phyloP scores from a whole-genome alignment of 2,113 vertebrate genomes.

The Crocuta crocuta region DNA sequence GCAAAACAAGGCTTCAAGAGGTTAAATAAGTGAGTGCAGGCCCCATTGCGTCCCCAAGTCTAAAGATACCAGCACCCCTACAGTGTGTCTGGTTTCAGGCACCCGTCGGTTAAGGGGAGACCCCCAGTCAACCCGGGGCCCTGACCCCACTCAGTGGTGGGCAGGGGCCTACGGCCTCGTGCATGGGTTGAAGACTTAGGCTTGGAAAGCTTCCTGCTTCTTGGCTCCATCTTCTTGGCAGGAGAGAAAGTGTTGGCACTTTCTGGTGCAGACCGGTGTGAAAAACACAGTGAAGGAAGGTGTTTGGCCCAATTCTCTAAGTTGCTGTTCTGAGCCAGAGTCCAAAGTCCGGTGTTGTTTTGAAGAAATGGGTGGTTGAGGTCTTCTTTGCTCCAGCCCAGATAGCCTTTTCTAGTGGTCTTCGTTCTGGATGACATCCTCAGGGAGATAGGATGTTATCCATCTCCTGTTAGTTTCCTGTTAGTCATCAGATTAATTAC shows the following conservation, averaged over 20 bases:
- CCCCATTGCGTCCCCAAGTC: not conserved
- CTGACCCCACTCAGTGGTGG: rapidly evolving
- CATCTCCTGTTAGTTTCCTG: not conserved
- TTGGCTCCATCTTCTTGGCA: not conserved
- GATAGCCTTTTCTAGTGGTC: not conserved
- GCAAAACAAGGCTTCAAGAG: not conserved
- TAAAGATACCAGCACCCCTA: not conserved
- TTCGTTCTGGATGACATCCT: not conserved
- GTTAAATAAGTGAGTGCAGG: too few species aligned
- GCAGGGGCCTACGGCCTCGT: rapidly evolving
- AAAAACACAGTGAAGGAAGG: too few species aligned
- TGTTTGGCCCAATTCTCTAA: not conserved
- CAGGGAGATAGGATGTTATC: not conserved
- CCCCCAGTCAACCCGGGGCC: not conserved
- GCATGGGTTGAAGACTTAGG: not conserved
- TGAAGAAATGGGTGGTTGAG: not conserved
- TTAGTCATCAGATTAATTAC: not conserved
- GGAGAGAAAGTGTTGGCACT: not conserved
- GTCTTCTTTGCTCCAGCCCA: not conserved
- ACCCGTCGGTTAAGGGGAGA: rapidly evolving
- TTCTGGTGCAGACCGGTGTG: not conserved
- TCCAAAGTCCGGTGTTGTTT: not conserved
- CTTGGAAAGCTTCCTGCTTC: not conserved
- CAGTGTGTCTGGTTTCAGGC: not conserved
- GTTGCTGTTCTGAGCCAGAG: not conserved